Evolutionary conservation across 2,113 vertebrate genomes (phyloP), one percentile per base, ranked within the genome.

Genomic region (Cynoglossus semilaevis): DNA sequence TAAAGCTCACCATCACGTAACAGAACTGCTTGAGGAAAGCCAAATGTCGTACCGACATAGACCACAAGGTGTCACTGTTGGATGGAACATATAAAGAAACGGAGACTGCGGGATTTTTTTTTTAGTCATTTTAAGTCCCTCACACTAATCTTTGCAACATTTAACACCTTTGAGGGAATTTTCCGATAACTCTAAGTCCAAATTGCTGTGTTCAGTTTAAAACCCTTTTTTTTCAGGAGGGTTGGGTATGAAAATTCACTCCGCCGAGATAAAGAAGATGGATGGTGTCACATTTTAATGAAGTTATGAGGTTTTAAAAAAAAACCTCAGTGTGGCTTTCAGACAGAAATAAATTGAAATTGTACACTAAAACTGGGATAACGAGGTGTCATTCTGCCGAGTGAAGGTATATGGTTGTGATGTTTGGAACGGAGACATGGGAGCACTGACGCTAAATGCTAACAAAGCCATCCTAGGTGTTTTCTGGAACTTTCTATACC

Each of bases 21-120:
- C 4, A 13, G 1, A n/a, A 17, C 11, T 7, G 9, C 22, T 29
- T 6, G 15, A 37, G 29, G 35, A 16, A 37, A 34, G 15, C 15
- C 1, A 9, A 2, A 36, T 5, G 14, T n/a, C 47, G 13, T 68
- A 38, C 51, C 22, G 7, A 42, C 0, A 4, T 19, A n/a, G 8
- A 44, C 80, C 86, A 77, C 77, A 66, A 43, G 82, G 63, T 72
- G 86, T 49, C 84, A 84, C 67, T 72, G 54, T 82, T 81, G 73
- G 45, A 81, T 53, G 67, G 34, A 50, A 15, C 41, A 46, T 42
- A 35, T 45, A 47, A 37, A 3, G 4, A 67, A 60, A 38, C 5
- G 52, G 13, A 55, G 16, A 22, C 49, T 49, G 55, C 50, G 3
- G 60, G 36, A 10, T 42, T 61, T 45, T 50, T 38, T 50, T 34